A percentile compares a stretch with the other conserved stretches of the same genome.
Evolutionary conservation across 2,888 invertebrate genomes (phyloP).

Genomic region (Steinernema hermaphroditum): DNA sequence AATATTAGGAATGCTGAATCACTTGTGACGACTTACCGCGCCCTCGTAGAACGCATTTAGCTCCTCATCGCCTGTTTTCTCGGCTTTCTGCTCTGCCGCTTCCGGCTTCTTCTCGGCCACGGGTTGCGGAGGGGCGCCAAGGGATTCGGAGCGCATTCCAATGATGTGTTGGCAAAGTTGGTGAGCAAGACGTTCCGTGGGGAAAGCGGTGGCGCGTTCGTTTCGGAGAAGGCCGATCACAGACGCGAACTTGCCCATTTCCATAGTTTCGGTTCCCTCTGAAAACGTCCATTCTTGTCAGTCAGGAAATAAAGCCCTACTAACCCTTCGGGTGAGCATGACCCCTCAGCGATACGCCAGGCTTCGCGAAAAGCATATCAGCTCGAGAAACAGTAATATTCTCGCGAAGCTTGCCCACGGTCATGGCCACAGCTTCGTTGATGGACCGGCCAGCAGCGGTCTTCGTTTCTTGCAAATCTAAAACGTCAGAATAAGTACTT

Average conservation of each 20-base stretch:
- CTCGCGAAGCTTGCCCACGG: constrained; percentile 62
- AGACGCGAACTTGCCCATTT: constrained; percentile 60
- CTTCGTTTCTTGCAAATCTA: constrained; percentile 6
- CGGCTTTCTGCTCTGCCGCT: constrained; percentile 14
- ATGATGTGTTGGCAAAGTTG: constrained; percentile 62
- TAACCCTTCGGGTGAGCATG: constrained; percentile 58
- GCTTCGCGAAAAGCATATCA: constrained; percentile 47
- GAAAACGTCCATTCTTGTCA: constrained; percentile 34
- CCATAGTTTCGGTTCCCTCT: constrained; percentile 39
- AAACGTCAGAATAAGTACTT: constrained; percentile 4
- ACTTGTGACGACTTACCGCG: constrained; percentile 25
- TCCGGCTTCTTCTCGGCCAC: constrained; percentile 8
- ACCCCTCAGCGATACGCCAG: constrained; percentile 45
- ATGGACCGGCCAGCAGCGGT: constrained; percentile 37
- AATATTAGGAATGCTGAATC: constrained; percentile 5
- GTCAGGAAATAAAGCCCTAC: constrained; percentile 15
- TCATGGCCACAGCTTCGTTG: constrained; percentile 55
- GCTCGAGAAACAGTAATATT: constrained; percentile 55
- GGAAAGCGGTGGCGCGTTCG: constrained; percentile 44
- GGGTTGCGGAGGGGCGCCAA: constrained; percentile 48
- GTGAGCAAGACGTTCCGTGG: constrained; percentile 52
- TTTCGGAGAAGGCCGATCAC: constrained; percentile 50
- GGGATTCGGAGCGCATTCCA: constrained; percentile 55
- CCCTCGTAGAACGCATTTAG: constrained; percentile 53
- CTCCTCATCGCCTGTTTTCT: constrained; percentile 40